These are phyloP conservation scores for Eugnorisma glareosa DNA, from an alignment of 2,888 invertebrate species.

Conservation along the genomic window DNA sequence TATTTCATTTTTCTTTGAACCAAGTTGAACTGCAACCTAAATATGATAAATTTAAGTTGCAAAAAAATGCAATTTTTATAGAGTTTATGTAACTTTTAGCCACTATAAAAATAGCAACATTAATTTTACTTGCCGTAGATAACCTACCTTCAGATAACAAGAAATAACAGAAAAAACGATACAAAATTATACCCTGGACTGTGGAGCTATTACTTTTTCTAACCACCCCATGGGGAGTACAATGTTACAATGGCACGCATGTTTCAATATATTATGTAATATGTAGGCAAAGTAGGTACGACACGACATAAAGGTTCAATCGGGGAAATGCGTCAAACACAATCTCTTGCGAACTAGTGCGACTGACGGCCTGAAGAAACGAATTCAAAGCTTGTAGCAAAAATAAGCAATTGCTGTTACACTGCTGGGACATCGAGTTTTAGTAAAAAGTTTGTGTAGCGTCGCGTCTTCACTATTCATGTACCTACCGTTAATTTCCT, in stretches of 20 bases:
- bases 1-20: neutral
- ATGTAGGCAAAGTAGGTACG: conserved; percentile 22
- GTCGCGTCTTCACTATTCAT: neutral
- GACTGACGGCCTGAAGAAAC: neutral
- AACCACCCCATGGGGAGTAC: conserved; percentile 43
- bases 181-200: conserved; percentile 38
- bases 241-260: conserved; percentile 18
- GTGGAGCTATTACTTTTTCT: conserved; percentile 51
- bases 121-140: neutral
- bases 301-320: conserved; percentile 10
- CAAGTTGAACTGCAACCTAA: neutral
- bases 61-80: too few relatives aligned
- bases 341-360: conserved; percentile 4
- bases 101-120: neutral
- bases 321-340: conserved; percentile 6
- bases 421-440: neutral
- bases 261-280: conserved; percentile 20
- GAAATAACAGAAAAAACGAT: conserved; percentile 18
- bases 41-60: too few relatives aligned
- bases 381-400: neutral
- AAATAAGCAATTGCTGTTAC: neutral
- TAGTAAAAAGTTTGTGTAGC: neutral
- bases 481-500: neutral
- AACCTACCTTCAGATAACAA: neutral
- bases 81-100: too few relatives aligned